Percentiles rank a stretch among this genome's conserved stretches.
Evolutionary conservation across 1,140 invertebrate species (phyloP).

Genomic region (Eupeodes corollae): DNA sequence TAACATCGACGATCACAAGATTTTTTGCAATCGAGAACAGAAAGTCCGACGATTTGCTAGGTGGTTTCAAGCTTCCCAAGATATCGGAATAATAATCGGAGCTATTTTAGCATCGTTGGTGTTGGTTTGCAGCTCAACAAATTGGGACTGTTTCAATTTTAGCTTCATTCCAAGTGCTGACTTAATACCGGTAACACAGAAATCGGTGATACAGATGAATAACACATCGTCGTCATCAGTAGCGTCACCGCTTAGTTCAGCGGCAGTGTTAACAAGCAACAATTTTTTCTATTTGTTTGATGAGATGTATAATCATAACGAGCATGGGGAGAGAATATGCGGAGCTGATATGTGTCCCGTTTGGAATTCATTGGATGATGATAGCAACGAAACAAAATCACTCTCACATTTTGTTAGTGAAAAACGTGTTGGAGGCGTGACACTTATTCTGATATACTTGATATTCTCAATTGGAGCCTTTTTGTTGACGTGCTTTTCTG

Average conservation of each 20-base stretch:
- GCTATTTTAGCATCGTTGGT: constrained; percentile 40
- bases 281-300: constrained; percentile 10
- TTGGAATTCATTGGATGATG: constrained; percentile 7
- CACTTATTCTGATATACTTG: constrained; percentile 46
- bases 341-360: constrained; percentile 43
- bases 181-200: background rate
- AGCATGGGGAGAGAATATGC: constrained; percentile 41
- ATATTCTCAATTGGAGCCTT: constrained; percentile 42
- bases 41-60: constrained; percentile 30
- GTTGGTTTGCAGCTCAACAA: constrained; percentile 36
- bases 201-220: background rate
- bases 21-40: constrained; percentile 36
- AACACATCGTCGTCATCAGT: background rate
- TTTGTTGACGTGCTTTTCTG: constrained; percentile 40
- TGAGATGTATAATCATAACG: constrained; percentile 38
- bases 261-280: background rate
- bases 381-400: constrained; percentile 12
- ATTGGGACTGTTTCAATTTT: constrained; percentile 20
- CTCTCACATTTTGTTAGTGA: constrained; percentile 24
- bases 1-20: constrained; percentile 32
- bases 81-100: constrained; percentile 43
- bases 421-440: constrained; percentile 35
- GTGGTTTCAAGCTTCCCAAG: constrained; percentile 41
- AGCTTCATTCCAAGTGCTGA: background rate
- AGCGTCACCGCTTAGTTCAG: background rate